phyloP scores from a whole-genome alignment of 2,888 invertebrate genomes.

The Salpingus planirostris region DNA sequence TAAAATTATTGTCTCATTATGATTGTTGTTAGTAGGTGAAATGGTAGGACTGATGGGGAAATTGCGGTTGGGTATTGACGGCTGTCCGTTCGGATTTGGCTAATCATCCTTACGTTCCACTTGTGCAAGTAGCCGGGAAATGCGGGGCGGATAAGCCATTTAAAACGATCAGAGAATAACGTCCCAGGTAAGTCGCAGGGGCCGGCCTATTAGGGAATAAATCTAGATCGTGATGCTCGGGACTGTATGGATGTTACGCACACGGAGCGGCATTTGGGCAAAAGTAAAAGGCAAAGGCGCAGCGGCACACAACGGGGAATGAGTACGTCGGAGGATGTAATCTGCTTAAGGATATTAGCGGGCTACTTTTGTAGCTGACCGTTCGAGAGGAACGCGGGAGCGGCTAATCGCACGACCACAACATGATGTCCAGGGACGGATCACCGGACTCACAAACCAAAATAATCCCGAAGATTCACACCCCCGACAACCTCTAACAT shows the following conservation, averaged over 20 bases:
- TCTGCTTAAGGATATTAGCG: slow-evolving; percentile 41
- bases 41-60: too few species aligned
- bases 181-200: slow-evolving; percentile 22
- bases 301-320: slow-evolving; percentile 21
- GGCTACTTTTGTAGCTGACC: slow-evolving; percentile 36
- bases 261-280: slow-evolving; percentile 19
- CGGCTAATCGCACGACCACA: too few species aligned
- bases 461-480: too few species aligned
- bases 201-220: slow-evolving; percentile 26
- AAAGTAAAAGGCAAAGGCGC: slow-evolving; percentile 26
- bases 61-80: too few species aligned
- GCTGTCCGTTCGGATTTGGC: slow-evolving; percentile 25
- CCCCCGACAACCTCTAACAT: too few species aligned
- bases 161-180: slow-evolving; percentile 33
- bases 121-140: slow-evolving; percentile 28
- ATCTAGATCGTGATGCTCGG: slow-evolving; percentile 21
- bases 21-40: too few species aligned
- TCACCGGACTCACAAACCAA: too few species aligned
- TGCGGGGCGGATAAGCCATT: slow-evolving; percentile 39
- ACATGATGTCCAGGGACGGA: too few species aligned
- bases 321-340: slow-evolving; percentile 35
- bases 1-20: too few species aligned
- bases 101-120: slow-evolving; percentile 26
- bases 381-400: slow-evolving; percentile 39
- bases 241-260: too few species aligned